Evolutionary conservation across 2,113 vertebrate genomes (phyloP).

Genomic region (Channa argus): DNA sequence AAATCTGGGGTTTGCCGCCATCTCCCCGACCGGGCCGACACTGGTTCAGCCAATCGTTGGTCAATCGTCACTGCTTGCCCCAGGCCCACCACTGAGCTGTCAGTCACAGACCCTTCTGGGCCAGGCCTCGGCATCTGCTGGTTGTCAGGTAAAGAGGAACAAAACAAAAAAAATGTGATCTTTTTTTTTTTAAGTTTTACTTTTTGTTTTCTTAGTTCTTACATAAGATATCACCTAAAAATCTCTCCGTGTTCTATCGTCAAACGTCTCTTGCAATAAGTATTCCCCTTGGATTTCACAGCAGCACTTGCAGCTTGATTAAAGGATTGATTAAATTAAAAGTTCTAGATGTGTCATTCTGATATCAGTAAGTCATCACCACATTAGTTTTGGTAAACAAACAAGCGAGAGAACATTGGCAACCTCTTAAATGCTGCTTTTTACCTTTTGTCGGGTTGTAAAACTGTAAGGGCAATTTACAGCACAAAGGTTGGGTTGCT

Average conservation of each 20-base stretch:
- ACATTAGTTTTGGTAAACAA: neutral
- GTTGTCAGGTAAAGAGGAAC: conserved; percentile 61
- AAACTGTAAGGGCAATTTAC: neutral
- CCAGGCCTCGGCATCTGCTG: conserved; percentile 56
- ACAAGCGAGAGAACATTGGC: neutral
- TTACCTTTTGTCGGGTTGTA: neutral
- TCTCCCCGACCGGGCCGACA: conserved; percentile 85
- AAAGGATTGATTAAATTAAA: neutral
- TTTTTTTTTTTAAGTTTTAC: too few species aligned
- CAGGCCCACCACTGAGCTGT: conserved; percentile 79
- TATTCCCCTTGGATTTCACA: neutral
- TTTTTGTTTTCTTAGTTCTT: too few species aligned
- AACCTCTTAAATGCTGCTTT: neutral
- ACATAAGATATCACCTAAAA: too few species aligned
- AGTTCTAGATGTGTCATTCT: neutral
- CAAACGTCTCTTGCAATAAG: neutral
- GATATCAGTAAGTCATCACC: neutral
- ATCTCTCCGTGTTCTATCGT: too few species aligned
- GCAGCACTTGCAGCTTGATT: neutral
- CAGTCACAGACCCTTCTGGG: conserved; percentile 79
- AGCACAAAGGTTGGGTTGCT: neutral
- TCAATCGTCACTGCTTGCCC: conserved; percentile 84
- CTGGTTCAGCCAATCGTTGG: conserved; percentile 88
- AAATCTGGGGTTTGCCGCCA: conserved; percentile 88
- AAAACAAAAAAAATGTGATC: neutral